These are phyloP conservation scores for Kuschelorhynchus macadamiae DNA, from an alignment of 2,888 invertebrate species.

Conservation along the genomic window DNA sequence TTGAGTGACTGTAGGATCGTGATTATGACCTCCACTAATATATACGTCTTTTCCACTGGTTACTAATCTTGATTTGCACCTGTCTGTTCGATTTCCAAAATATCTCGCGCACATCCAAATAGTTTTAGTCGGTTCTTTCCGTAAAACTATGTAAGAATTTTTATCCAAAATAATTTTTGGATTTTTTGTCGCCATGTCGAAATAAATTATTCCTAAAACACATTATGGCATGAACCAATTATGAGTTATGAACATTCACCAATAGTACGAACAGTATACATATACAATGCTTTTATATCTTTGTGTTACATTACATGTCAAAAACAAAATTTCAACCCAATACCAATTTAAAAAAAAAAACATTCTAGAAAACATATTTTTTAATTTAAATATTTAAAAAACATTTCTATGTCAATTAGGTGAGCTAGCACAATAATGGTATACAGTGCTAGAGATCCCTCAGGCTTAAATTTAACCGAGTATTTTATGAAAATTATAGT, in stretches of 20 bases:
- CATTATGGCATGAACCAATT: not conserved
- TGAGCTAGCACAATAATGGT: too few relatives aligned
- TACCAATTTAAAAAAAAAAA: too few relatives aligned
- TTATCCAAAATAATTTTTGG: slow-evolving; percentile 57
- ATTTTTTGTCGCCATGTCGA: slow-evolving; percentile 57
- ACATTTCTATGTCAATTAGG: too few relatives aligned
- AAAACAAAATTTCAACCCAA: too few relatives aligned
- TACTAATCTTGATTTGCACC: slow-evolving; percentile 57
- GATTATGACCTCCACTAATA: slow-evolving; percentile 57
- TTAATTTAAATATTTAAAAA: too few relatives aligned
- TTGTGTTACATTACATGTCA: too few relatives aligned
- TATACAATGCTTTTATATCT: too few relatives aligned
- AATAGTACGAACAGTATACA: not conserved
- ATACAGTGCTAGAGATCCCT: too few relatives aligned
- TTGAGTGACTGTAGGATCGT: slow-evolving; percentile 49
- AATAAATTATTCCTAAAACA: slow-evolving; percentile 55
- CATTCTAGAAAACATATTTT: too few relatives aligned
- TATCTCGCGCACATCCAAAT: slow-evolving; percentile 54
- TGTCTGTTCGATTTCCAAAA: slow-evolving; percentile 50
- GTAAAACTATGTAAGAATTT: slow-evolving; percentile 44
- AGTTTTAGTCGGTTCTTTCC: slow-evolving; percentile 49
- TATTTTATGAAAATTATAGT: too few relatives aligned
- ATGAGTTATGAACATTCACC: not conserved
- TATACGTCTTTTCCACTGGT: slow-evolving; percentile 57
- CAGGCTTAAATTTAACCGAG: too few relatives aligned